Percentiles rank a stretch among this genome's conserved stretches.
Conservation (phyloP, 2,113 vertebrate genomes). For the Equus przewalskii region DNA sequence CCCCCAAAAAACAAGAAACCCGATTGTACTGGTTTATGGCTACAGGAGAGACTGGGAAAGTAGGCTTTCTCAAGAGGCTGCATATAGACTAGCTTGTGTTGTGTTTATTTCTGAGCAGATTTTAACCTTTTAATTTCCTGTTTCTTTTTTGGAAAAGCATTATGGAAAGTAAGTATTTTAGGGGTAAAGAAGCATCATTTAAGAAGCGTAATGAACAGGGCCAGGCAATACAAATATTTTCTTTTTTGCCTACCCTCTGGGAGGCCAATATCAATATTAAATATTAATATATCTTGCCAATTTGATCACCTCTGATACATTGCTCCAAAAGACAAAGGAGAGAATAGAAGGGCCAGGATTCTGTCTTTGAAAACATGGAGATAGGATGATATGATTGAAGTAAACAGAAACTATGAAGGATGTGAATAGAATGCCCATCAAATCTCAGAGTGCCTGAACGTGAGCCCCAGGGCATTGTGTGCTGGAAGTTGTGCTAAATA, state of each 20-base stretch:
- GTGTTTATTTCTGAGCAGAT: conserved; percentile 35
- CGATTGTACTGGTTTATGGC: background rate
- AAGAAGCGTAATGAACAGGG: background rate
- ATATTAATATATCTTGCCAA: conserved; percentile 1
- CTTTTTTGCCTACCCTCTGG: background rate
- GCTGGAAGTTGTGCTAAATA: background rate
- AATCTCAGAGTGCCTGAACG: background rate
- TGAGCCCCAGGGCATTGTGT: background rate
- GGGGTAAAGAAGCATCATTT: conserved; percentile 10
- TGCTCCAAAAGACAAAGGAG: background rate
- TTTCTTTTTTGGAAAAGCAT: background rate
- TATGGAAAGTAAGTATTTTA: conserved; percentile 30
- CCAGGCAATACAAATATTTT: background rate
- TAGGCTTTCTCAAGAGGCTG: background rate
- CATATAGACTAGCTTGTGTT: background rate
- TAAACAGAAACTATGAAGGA: background rate
- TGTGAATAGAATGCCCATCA: background rate
- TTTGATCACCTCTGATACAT: conserved; percentile 3
- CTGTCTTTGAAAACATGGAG: background rate
- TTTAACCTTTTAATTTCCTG: conserved; percentile 55
- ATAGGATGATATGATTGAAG: background rate
- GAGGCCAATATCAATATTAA: conserved; percentile 18
- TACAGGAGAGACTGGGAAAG: background rate
- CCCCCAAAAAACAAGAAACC: no score
- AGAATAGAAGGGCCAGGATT: background rate